Base-by-base conservation (phyloP, 2,113 vertebrate genomes). In the Fulica atra region DNA sequence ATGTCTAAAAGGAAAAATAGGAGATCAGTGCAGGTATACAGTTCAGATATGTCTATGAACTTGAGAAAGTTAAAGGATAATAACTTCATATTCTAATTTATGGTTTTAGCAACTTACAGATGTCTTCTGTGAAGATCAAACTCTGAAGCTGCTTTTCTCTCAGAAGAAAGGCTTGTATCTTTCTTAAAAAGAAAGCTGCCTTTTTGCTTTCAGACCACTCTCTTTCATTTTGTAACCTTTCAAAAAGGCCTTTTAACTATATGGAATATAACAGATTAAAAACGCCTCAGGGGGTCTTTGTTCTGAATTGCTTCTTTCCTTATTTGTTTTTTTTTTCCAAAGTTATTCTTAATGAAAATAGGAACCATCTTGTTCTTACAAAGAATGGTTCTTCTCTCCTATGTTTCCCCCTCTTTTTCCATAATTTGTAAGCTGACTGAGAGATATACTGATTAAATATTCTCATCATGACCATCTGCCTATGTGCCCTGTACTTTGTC, bases 151-250 rank as follows among this genome's bases (percentile, higher is more conserved):
- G 42, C 79, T 89, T 96, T 96, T 89, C 85, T 86, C 38, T 82
- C 84, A 92, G 82, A 97, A 97, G 77, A 95, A 96, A 97, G 87
- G 28, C 91, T 91, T 77, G 33, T 93, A 71, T 57, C 90, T 91
- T 89, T 96, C 40, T 88, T 93, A 40, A 79, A 91, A 95, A 61
- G 48, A 83, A 74, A 92, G 61, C 88, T 93, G 68, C 50, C 84
- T 95, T 92, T 96, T 64, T 96, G 50, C 73, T 97, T 96, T 97
- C 61, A 91, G 86, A 64, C 89, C 73, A 89, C 95, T 96, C 60
- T 84, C 81, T 95, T 97, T 97, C 84, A 92, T 96, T 97, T 93
- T 94, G 65, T 94, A 95, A 95, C 36, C 46, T 89, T 97, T 97
- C 95, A 92, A 92, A 82, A 91, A 95, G 71, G 33, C 40, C 64